Evolutionary conservation across 2,113 vertebrate genomes (phyloP).

Genomic region (Nothobranchius furzeri): DNA sequence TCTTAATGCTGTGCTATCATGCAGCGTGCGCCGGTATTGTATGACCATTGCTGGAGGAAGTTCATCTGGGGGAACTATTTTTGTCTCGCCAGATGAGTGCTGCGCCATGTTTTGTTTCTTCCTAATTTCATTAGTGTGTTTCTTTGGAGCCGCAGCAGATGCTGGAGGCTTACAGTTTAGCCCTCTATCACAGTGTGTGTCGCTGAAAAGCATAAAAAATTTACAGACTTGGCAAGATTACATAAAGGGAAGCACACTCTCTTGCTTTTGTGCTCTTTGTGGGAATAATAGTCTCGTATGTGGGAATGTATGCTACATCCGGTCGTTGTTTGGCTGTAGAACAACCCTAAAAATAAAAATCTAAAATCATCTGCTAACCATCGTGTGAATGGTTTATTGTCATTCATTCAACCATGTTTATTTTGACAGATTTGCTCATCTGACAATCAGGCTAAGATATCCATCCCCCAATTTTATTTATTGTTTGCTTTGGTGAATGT

Average conservation of each 20-base stretch:
- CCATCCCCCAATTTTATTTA: background rate
- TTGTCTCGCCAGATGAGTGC: slow-evolving; percentile 46
- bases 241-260: background rate
- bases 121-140: slow-evolving; percentile 34
- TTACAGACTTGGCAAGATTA: slow-evolving; percentile 6
- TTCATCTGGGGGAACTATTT: slow-evolving; percentile 67
- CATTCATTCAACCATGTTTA: slow-evolving; percentile 4
- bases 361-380: background rate
- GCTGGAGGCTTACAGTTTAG: slow-evolving; percentile 30
- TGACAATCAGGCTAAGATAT: background rate
- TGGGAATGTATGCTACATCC: background rate
- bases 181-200: slow-evolving; percentile 4
- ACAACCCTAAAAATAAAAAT: background rate
- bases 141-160: slow-evolving; percentile 33
- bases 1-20: slow-evolving; percentile 68
- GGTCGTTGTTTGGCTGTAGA: background rate
- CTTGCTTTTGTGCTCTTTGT: background rate
- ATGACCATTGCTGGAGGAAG: slow-evolving; percentile 63
- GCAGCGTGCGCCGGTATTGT: slow-evolving; percentile 60
- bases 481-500: no score
- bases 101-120: slow-evolving; percentile 49
- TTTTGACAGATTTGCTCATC: slow-evolving; percentile 2
- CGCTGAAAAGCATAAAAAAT: slow-evolving; percentile 15
- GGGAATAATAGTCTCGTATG: background rate
- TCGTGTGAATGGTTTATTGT: background rate